These are phyloP conservation scores for Meteorus sp. DNA, from an alignment of 1,140 invertebrate species.

Conservation along the genomic window DNA sequence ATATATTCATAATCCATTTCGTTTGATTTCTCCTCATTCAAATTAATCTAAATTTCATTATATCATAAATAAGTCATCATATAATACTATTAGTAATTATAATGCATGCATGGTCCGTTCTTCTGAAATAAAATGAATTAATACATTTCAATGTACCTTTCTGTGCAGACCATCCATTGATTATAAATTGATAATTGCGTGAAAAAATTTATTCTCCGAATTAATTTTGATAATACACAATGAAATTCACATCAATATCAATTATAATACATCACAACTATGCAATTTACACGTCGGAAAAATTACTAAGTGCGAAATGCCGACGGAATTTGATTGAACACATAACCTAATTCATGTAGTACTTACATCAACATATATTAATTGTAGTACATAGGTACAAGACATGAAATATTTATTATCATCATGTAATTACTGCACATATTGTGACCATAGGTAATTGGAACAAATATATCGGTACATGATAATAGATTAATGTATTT, in stretches of 20 bases:
- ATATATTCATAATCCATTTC: conserved; percentile 69
- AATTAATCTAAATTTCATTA: conserved; percentile 18
- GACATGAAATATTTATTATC: too few relatives aligned
- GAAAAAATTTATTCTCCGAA: neutral
- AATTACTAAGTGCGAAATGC: neutral
- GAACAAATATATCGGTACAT: too few relatives aligned
- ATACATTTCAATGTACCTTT: conserved; percentile 13
- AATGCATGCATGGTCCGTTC: neutral
- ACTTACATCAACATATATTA: neutral
- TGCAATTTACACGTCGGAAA: conserved; percentile 15
- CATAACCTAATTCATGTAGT: neutral
- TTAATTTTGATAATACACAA: neutral
- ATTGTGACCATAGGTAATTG: too few relatives aligned
- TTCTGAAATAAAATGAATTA: conserved; percentile 14
- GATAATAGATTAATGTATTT: too few relatives aligned
- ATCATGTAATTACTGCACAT: too few relatives aligned
- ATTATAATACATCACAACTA: conserved; percentile 19
- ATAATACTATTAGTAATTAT: conserved; percentile 5
- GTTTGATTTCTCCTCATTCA: conserved; percentile 2
- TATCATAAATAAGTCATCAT: conserved; percentile 3
- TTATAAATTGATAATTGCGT: neutral
- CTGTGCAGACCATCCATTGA: conserved; percentile 8
- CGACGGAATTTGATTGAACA: neutral
- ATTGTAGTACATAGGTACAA: too few relatives aligned
- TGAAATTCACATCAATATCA: neutral